Evolutionary conservation across 2,888 invertebrate species (phyloP).

Genomic region (Hololepta plana): DNA sequence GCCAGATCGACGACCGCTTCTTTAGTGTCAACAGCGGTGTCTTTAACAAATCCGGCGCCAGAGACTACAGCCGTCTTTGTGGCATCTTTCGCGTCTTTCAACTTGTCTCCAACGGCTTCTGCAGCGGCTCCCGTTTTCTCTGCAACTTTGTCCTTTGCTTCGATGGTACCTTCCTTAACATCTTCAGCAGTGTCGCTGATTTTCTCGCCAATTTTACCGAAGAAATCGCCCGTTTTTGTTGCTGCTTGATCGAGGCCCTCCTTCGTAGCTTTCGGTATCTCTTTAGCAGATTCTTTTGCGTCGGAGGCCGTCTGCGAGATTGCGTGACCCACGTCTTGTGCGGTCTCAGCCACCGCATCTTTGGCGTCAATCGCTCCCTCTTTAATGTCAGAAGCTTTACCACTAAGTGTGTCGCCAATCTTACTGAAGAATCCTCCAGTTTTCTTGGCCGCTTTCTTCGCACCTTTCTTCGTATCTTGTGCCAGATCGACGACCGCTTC

Average conservation of each 20-base stretch:
- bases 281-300: too few relatives aligned
- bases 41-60: too few relatives aligned
- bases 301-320: background rate
- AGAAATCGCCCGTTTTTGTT: conserved; percentile 7
- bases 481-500: conserved; percentile 3
- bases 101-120: conserved; percentile 8
- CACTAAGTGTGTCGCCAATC: too few relatives aligned
- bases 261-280: conserved; percentile 2
- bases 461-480: conserved; percentile 5
- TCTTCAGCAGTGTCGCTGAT: too few relatives aligned
- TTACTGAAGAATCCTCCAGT: too few relatives aligned
- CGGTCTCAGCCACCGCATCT: conserved; percentile 6
- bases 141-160: background rate
- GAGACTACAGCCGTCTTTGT: too few relatives aligned
- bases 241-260: conserved; percentile 7
- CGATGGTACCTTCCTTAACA: too few relatives aligned
- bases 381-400: conserved; percentile 8
- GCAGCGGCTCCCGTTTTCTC: conserved; percentile 6
- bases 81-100: conserved; percentile 5
- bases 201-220: conserved; percentile 3
- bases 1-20: too few relatives aligned
- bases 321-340: background rate
- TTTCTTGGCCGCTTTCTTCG: conserved; percentile 1
- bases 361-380: conserved; percentile 5
- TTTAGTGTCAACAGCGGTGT: too few relatives aligned